These are phyloP conservation scores for Pseudolycoriella hygida DNA, from an alignment of 2,888 invertebrate genomes.

Conservation along the genomic window DNA sequence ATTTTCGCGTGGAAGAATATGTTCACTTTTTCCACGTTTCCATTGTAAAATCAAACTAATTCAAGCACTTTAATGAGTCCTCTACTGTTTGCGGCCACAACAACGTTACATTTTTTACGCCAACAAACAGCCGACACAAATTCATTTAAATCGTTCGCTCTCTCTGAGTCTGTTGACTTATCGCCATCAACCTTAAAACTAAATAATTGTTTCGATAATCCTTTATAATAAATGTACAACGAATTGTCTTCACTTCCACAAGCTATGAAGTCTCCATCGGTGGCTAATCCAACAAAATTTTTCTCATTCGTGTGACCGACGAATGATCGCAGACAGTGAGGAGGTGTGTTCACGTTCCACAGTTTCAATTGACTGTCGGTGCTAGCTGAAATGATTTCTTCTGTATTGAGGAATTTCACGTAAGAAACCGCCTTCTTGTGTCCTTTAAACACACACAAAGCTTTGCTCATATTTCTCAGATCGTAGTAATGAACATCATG, in stretches of 20 bases:
- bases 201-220: conserved; percentile 69
- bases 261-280: conserved; percentile 80
- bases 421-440: conserved; percentile 90
- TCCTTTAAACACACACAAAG: conserved; percentile 68
- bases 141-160: conserved; percentile 56
- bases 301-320: conserved; percentile 88
- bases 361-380: conserved; percentile 82
- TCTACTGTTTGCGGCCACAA: conserved; percentile 86
- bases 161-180: conserved; percentile 18
- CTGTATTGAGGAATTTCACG: conserved; percentile 72
- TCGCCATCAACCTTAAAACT: conserved; percentile 65
- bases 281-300: conserved; percentile 87
- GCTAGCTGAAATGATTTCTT: conserved; percentile 79
- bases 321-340: conserved; percentile 67
- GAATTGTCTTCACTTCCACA: conserved; percentile 93
- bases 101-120: conserved; percentile 67
- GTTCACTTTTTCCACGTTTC: neutral
- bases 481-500: conserved; percentile 95
- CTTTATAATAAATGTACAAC: conserved; percentile 80
- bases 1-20: too few species aligned
- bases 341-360: conserved; percentile 65
- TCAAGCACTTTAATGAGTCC: conserved; percentile 81
- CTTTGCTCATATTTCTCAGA: conserved; percentile 62
- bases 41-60: conserved; percentile 34
- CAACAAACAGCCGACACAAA: conserved; percentile 94